phyloP scores from a whole-genome alignment of 2,888 invertebrate genomes.

The Andricus quercusramuli region DNA sequence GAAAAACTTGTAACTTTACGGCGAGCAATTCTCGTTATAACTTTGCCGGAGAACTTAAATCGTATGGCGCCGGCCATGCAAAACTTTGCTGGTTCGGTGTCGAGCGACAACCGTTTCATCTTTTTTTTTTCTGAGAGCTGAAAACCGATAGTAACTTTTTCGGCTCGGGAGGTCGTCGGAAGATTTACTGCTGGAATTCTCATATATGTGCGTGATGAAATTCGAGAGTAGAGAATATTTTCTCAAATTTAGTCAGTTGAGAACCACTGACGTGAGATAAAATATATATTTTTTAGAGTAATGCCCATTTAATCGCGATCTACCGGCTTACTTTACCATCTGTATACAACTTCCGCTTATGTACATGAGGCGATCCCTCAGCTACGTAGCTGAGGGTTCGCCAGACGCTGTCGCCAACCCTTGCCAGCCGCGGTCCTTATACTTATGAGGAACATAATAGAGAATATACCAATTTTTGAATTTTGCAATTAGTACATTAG shows the following conservation, averaged over 20 bases:
- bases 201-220: background rate
- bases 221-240: background rate
- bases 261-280: background rate
- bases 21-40: constrained; percentile 58
- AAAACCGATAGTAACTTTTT: constrained; percentile 33
- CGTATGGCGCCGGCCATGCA: constrained; percentile 48
- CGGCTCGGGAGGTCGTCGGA: background rate
- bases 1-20: constrained; percentile 49
- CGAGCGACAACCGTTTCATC: constrained; percentile 39
- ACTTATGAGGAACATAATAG: no score
- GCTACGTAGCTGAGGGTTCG: no score
- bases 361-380: no score
- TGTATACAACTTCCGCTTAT: no score
- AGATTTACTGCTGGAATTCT: constrained; percentile 16
- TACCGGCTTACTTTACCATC: no score
- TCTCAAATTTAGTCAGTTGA: background rate
- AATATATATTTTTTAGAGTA: background rate
- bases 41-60: constrained; percentile 54
- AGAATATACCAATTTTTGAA: no score
- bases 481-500: no score
- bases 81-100: constrained; percentile 50
- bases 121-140: background rate
- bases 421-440: no score
- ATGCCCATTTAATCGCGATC: no score
- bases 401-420: no score